phyloP scores from a whole-genome alignment of 2,113 vertebrate genomes.

The Chinchilla lanigera region DNA sequence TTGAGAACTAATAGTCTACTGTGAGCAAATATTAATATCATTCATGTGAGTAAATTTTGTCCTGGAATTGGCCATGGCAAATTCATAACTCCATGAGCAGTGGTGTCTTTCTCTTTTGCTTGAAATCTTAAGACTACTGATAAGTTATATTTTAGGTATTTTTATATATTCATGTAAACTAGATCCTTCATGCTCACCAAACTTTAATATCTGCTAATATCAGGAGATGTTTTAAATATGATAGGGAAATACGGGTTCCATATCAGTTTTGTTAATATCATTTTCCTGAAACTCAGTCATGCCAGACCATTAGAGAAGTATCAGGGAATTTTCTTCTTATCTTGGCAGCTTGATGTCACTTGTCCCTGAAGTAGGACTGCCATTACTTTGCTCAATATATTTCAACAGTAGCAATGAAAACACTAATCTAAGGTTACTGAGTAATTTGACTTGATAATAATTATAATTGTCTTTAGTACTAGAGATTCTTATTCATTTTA shows the following conservation, averaged over 20 bases:
- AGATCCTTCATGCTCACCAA: not conserved
- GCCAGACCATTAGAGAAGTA: not conserved
- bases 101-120: not conserved
- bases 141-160: not conserved
- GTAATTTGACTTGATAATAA: not conserved
- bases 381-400: not conserved
- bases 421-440: not conserved
- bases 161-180: not conserved
- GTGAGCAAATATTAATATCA: slow-evolving; percentile 55
- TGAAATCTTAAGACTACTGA: not conserved
- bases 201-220: not conserved
- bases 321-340: not conserved
- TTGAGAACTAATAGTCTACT: slow-evolving; percentile 49
- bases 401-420: not conserved
- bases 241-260: not conserved
- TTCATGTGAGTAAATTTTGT: slow-evolving; percentile 20
- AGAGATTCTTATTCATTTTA: not conserved
- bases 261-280: not conserved
- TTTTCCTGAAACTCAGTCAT: not conserved
- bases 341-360: not conserved
- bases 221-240: slow-evolving; percentile 4
- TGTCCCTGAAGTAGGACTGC: not conserved
- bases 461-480: not conserved
- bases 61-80: not conserved
- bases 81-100: not conserved